A percentile compares a stretch with the other conserved stretches of the same genome.
Conservation (phyloP, 2,888 invertebrate species). For the Tanytarsus gracilentus region DNA sequence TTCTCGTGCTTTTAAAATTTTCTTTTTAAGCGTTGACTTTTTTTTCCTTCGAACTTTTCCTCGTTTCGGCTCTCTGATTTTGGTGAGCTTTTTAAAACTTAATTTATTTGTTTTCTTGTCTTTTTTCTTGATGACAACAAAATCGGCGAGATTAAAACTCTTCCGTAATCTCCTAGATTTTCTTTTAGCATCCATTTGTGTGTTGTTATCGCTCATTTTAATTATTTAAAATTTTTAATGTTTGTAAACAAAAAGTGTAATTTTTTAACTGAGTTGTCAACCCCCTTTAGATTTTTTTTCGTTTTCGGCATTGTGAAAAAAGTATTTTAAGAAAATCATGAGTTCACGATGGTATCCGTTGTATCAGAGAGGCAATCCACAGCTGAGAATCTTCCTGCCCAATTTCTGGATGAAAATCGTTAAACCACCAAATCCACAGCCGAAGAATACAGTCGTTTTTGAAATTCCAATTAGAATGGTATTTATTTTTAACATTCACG, state of each 20-base stretch:
- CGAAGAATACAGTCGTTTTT: slow-evolving; percentile 77
- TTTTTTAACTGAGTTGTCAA: no score
- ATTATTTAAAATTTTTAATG: no score
- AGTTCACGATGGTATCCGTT: slow-evolving; percentile 66
- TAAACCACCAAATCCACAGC: slow-evolving; percentile 54
- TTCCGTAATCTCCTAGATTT: slow-evolving; percentile 6
- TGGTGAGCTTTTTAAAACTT: background rate
- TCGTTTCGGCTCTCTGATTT: background rate
- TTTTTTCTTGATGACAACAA: slow-evolving; percentile 19
- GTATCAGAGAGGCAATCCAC: slow-evolving; percentile 89
- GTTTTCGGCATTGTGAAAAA: no score
- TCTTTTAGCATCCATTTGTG: no score
- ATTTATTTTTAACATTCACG: background rate
- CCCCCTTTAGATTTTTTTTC: no score
- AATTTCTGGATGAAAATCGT: slow-evolving; percentile 97
- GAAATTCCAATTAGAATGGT: slow-evolving; percentile 90
- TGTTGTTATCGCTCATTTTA: no score
- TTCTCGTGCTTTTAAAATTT: background rate
- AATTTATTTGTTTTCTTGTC: slow-evolving; percentile 1
- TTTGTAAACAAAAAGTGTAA: no score
- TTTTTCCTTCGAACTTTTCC: slow-evolving; percentile 21
- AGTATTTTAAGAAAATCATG: no score
- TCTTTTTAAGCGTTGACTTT: slow-evolving; percentile 9
- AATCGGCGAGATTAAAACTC: slow-evolving; percentile 9
- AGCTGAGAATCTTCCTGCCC: slow-evolving; percentile 82